Evolutionary conservation across 2,797 vertebrate genomes (phyloP).

Genomic region (Halcyon leucocephala): DNA sequence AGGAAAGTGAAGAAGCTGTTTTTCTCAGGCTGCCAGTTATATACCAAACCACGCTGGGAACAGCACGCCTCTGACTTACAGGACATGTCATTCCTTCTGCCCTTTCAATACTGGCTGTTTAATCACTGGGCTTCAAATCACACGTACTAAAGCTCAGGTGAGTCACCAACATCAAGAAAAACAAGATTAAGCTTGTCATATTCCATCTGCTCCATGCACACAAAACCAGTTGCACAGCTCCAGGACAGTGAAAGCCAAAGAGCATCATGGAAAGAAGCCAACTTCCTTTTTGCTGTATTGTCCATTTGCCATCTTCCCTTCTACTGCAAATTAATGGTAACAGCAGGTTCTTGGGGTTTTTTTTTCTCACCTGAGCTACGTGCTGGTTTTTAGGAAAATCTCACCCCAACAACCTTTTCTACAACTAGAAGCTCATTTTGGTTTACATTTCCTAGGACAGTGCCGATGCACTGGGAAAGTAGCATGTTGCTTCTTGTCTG

Average conservation of each 20-base stretch:
- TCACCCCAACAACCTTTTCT: background rate
- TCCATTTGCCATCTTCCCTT: background rate
- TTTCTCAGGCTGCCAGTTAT: background rate
- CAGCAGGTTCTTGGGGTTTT: background rate
- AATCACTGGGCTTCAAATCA: background rate
- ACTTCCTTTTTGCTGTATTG: background rate
- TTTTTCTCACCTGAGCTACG: background rate
- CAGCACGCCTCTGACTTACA: background rate
- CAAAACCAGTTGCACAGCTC: slow-evolving; percentile 58
- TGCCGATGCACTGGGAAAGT: background rate
- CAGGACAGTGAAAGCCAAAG: background rate
- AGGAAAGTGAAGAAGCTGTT: background rate
- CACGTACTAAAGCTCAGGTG: slow-evolving; percentile 8
- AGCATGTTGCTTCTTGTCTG: background rate
- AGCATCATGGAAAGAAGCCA: background rate
- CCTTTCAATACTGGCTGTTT: background rate
- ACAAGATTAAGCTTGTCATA: slow-evolving; percentile 54
- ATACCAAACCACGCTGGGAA: background rate
- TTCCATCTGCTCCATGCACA: background rate
- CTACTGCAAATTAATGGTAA: background rate
- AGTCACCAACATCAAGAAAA: slow-evolving; percentile 54
- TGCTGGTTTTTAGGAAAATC: background rate
- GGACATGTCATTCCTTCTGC: background rate
- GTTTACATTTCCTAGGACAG: background rate
- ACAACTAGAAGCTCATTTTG: background rate